A percentile compares a stretch with the other conserved stretches of the same genome.
These are phyloP conservation scores for Pseudobourletiella spinata DNA, from an alignment of 1,140 invertebrate species.

Conservation along the genomic window DNA sequence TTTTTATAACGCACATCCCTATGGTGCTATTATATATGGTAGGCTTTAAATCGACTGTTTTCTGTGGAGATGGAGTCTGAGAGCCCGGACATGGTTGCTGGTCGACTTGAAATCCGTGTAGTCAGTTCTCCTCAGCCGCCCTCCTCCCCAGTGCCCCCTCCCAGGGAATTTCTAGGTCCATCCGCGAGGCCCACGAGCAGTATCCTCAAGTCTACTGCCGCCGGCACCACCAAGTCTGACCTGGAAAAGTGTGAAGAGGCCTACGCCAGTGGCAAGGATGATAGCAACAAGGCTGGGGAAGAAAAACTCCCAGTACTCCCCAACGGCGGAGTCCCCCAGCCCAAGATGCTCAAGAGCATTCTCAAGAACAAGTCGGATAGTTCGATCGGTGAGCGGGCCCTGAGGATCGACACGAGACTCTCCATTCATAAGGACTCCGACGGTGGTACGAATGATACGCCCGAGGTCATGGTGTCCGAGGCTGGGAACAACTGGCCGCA, in stretches of 20 bases:
- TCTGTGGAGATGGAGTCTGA: slow-evolving; percentile 27
- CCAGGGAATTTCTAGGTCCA: background rate
- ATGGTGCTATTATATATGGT: background rate
- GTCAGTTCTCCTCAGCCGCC: slow-evolving; percentile 41
- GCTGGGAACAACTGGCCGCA: slow-evolving; percentile 11
- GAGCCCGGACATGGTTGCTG: slow-evolving; percentile 26
- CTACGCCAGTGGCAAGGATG: background rate
- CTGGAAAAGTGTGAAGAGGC: slow-evolving; percentile 23
- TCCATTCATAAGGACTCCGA: slow-evolving; percentile 13
- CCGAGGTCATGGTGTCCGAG: slow-evolving; percentile 17
- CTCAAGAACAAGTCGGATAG: slow-evolving; percentile 36
- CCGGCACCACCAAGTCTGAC: slow-evolving; percentile 6
- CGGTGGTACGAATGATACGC: slow-evolving; percentile 24
- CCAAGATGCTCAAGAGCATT: slow-evolving; percentile 34
- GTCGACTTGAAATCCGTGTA: slow-evolving; percentile 66
- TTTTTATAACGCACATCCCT: background rate
- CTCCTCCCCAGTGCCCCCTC: background rate
- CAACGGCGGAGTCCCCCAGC: slow-evolving; percentile 7
- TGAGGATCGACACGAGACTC: slow-evolving; percentile 24
- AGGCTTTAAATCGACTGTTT: slow-evolving; percentile 34
- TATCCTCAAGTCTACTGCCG: slow-evolving; percentile 8
- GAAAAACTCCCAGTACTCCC: slow-evolving; percentile 13
- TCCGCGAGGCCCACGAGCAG: background rate
- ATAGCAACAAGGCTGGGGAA: background rate
- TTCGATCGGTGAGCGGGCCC: slow-evolving; percentile 29